phyloP scores from a whole-genome alignment of 30 jellyfish, hydroid and myxozoan genomes.

The Aurelia sp. region DNA sequence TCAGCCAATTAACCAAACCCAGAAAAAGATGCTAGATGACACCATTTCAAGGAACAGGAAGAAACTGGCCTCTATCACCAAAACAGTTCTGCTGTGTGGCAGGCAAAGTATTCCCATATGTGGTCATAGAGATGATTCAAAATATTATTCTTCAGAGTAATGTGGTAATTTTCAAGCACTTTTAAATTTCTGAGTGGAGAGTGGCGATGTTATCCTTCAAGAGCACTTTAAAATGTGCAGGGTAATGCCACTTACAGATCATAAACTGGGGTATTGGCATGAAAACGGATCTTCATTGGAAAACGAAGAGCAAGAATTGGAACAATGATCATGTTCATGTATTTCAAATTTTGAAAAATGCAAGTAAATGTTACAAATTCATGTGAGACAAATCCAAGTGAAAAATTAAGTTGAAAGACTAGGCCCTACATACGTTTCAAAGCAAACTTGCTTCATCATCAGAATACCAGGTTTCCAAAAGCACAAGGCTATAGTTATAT shows the following conservation, averaged over 20 bases:
- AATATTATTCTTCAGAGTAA: conserved; percentile 14
- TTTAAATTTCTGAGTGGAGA: conserved; percentile 19
- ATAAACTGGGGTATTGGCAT: too few species aligned
- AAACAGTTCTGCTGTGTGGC: conserved; percentile 15
- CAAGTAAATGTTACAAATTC: too few species aligned
- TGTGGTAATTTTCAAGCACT: conserved; percentile 50
- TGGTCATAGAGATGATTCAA: conserved; percentile 50
- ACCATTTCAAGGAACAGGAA: conserved; percentile 1
- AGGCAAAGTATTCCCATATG: conserved; percentile 25
- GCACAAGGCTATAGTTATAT: too few species aligned
- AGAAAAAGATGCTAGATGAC: conserved; percentile 3
- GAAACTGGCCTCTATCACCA: conserved; percentile 9
- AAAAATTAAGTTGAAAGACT: too few species aligned
- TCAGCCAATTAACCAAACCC: conserved; percentile 12
- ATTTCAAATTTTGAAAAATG: too few species aligned
- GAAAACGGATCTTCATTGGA: too few species aligned
- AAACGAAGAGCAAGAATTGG: too few species aligned
- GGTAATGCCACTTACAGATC: conserved; percentile 34
- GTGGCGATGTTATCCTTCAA: neutral
- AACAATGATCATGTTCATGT: too few species aligned
- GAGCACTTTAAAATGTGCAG: conserved; percentile 18
- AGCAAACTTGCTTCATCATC: too few species aligned
- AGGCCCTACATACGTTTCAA: too few species aligned
- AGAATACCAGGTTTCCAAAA: too few species aligned
- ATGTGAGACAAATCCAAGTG: too few species aligned